Evolutionary conservation across 2,113 vertebrate genomes (phyloP), one percentile per base, ranked within the genome.

Genomic region (Indicator maculatus): DNA sequence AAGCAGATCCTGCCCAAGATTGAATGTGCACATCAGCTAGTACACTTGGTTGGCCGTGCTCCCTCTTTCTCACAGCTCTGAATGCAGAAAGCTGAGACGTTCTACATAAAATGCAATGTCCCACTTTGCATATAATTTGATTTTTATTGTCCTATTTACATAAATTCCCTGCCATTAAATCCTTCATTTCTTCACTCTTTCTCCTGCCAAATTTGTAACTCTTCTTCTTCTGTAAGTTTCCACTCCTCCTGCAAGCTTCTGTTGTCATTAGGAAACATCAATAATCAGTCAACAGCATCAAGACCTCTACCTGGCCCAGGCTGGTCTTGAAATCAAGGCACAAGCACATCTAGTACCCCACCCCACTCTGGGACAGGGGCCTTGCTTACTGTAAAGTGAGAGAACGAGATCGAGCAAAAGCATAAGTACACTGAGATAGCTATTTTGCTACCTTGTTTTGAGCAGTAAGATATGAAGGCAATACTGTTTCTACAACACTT

Each of bases 201-300:
- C 15, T 76, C 8, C 64, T 31, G 21, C 5, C 15, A 89, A 56
- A 79, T 24, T 15, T 50, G 2, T 30, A 60, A 50, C 4, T 63
- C 5, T 16, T 65, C 27, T 69, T 41, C 21, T 77, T 80, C 38
- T 38, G 14, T 17, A 75, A 15, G 27, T 50, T 82, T 79, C 36
- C 0, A 1, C 30, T 72, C 12, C 11, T 36, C 30, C 16, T 67
- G 18, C 6, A 82, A 73, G n/a, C 3, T 74, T 94, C 60, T 82
- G 3, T 53, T 47, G n/a, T 44, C 30, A 5, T 41, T 55, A 59
- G 31, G 27, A 47, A 74, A 44, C 15, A 33, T 39, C 9, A 55
- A 0, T 20, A 16, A 3, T 31, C 15, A 26, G 1, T 16, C 23
- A 3, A 15, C 50, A 79, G 10, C 3, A 7, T 8, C 12, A 5